Evolutionary conservation across 2,888 invertebrate species (phyloP), one percentile per base, ranked within the genome.

Genomic region (Ashinkailepas kermadecensis): DNA sequence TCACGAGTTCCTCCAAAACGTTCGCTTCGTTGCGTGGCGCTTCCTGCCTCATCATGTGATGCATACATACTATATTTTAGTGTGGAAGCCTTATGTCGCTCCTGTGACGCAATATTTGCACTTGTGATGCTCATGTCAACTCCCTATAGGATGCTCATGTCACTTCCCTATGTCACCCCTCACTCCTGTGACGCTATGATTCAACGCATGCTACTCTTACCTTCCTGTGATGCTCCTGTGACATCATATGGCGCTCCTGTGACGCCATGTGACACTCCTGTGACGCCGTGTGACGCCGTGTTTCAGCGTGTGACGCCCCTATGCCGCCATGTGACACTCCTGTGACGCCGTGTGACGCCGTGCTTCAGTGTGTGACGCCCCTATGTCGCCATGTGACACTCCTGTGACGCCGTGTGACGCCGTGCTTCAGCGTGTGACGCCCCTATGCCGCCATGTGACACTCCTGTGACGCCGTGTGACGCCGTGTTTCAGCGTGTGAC

Each of bases 401-500:
- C 11, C 54, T 78, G 62, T 83, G 83, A 12, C 80, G 85, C 88
- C 87, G 82, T 86, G 86, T 57, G 74, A 9, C 56, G 7, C n/a
- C 11, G 57, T 78, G 62, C 83, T 83, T 11, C 80, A 85, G 88
- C 87, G 82, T 86, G 86, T 57, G 88, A 88, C 85, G 86, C 86
- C 4, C 39, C 39, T 39, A 4, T 39, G 39, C 1, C 39, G 39
- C 39, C 39, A 4, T 39, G 39, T 39, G 39, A 39, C 39, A 39
- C 4, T 39, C 39, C 59, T 67, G 15, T 67, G n/a, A 15, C n/a
- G 21, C 10, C 23, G 65, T 67, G 65, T 67, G 74, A 9, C 56
- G 7, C n/a, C 11, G 57, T 78, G 62, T 83, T 83, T 11, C 80
- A 85, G 88, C 87, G 82, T 86, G 86, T 57, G 88, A 88, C 85